A percentile compares a stretch with the other conserved stretches of the same genome.
Conservation (phyloP, 2,888 invertebrate genomes). For the Drosophila paracracens region DNA sequence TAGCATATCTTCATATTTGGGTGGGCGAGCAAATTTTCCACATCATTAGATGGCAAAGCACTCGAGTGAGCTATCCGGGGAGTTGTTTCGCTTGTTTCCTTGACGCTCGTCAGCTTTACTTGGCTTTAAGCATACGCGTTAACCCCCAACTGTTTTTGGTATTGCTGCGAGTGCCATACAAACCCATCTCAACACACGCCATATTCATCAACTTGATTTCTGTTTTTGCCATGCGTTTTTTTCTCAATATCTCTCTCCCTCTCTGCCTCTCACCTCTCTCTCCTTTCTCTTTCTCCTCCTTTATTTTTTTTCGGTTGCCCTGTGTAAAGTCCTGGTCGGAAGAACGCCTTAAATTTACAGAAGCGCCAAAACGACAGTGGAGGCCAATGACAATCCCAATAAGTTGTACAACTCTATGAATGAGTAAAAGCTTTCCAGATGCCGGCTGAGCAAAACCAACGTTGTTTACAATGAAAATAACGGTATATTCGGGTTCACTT, state of each 20-base stretch:
- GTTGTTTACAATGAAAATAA: slow-evolving; percentile 47
- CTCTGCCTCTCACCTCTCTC: neutral
- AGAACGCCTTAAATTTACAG: slow-evolving; percentile 39
- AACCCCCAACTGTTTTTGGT: slow-evolving; percentile 43
- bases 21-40: slow-evolving; percentile 74
- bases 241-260: neutral
- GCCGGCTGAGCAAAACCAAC: slow-evolving; percentile 51
- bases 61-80: slow-evolving; percentile 70
- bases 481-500: slow-evolving; percentile 21
- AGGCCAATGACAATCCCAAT: slow-evolving; percentile 39
- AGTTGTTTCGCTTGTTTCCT: slow-evolving; percentile 46
- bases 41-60: slow-evolving; percentile 76
- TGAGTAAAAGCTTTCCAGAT: slow-evolving; percentile 53
- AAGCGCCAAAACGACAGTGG: slow-evolving; percentile 31
- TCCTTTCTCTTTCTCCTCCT: neutral
- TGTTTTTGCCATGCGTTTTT: slow-evolving; percentile 31
- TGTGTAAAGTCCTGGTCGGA: slow-evolving; percentile 17
- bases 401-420: slow-evolving; percentile 54
- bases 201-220: slow-evolving; percentile 75
- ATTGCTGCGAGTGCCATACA: slow-evolving; percentile 53
- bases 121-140: slow-evolving; percentile 32
- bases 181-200: slow-evolving; percentile 77
- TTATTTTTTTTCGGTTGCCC: neutral
- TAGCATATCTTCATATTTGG: slow-evolving; percentile 23
- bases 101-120: slow-evolving; percentile 20